Percentiles rank a stretch among this genome's conserved stretches.
These are phyloP conservation scores for Drosophila miranda DNA, from an alignment of 1,140 invertebrate genomes.

Conservation along the genomic window DNA sequence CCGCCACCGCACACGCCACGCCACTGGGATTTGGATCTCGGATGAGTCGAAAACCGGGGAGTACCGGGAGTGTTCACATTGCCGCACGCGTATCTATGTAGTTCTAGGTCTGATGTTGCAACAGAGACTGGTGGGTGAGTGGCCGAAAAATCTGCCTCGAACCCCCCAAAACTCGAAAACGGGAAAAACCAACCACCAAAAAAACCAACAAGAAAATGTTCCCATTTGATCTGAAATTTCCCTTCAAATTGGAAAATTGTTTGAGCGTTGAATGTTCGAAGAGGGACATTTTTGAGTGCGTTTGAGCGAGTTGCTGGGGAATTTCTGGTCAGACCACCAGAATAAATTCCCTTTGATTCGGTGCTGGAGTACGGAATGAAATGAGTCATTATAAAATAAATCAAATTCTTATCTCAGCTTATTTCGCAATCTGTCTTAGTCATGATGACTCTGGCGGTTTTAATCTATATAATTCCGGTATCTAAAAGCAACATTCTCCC, in stretches of 20 bases:
- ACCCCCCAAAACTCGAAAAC: slow-evolving; percentile 34
- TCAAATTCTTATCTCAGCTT: slow-evolving; percentile 40
- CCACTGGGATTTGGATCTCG: not conserved
- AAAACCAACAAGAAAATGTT: slow-evolving; percentile 5
- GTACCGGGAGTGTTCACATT: slow-evolving; percentile 49
- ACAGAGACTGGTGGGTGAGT: slow-evolving; percentile 78
- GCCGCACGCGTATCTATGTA: slow-evolving; percentile 39
- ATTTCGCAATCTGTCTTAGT: slow-evolving; percentile 6
- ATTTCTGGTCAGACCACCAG: not conserved
- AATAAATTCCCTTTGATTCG: slow-evolving; percentile 8
- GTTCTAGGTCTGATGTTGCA: slow-evolving; percentile 68
- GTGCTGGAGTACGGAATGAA: slow-evolving; percentile 2
- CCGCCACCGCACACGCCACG: slow-evolving; percentile 13
- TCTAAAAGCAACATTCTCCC: slow-evolving; percentile 5
- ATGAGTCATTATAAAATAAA: slow-evolving; percentile 17
- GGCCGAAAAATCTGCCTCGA: slow-evolving; percentile 63
- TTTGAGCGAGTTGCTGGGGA: slow-evolving; percentile 36
- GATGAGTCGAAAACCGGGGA: not conserved
- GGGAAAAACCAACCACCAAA: slow-evolving; percentile 62
- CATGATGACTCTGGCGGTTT: not conserved
- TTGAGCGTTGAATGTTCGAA: slow-evolving; percentile 11
- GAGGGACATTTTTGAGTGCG: slow-evolving; percentile 49
- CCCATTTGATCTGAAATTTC: slow-evolving; percentile 63
- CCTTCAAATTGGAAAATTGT: slow-evolving; percentile 53
- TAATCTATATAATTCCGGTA: slow-evolving; percentile 14